Evolutionary conservation across 2,888 invertebrate genomes (phyloP), one percentile per base, ranked within the genome.

Genomic region (Diaphora mendica): DNA sequence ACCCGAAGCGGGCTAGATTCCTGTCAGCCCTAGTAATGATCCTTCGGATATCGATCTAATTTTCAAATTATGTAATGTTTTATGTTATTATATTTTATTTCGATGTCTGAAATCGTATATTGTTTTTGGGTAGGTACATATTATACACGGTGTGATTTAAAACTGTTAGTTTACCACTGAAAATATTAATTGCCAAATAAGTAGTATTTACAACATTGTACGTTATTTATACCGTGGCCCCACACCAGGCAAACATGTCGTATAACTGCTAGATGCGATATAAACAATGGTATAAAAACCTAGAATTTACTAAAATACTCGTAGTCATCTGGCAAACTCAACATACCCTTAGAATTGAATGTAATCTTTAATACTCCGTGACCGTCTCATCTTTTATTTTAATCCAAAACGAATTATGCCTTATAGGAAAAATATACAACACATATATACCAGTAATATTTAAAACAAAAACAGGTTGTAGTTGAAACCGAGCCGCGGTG

Each of bases 21-120:
- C 89, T 85, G 84, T 82, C 88, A 88, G 88, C 86, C 89, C 90
- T 90, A 90, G 86, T 90, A 90, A 91, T 91, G 85, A 88, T 88
- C 81, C 82, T 82, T 85, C 85, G 88, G 89, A 86, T 92, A 93
- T 94, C 91, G 93, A 94, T 95, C 90, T 92, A 93, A 94, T 94
- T 94, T 91, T 91, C 90, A 91, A 92, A 92, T 92, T 93, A 91
- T 91, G 85, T 89, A 62, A 30, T 62, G 15, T 30, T 15, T 30
- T 55, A 51, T 23, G n/a, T n/a, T 55, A 55, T 23, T 23, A 51
- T 51, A 51, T 55, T 20, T 55, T n/a, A 55, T n/a, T 55, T 23
- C 51, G 23, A 26, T 26, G 59, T 26, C 26, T 59, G 26, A 59
- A 59, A 62, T 51, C 15, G 17, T 1, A 17, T 17, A 62, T 62